A percentile compares a stretch with the other conserved stretches of the same genome.
Conservation (phyloP, 2,797 vertebrate genomes). For the Clangula hyemalis region DNA sequence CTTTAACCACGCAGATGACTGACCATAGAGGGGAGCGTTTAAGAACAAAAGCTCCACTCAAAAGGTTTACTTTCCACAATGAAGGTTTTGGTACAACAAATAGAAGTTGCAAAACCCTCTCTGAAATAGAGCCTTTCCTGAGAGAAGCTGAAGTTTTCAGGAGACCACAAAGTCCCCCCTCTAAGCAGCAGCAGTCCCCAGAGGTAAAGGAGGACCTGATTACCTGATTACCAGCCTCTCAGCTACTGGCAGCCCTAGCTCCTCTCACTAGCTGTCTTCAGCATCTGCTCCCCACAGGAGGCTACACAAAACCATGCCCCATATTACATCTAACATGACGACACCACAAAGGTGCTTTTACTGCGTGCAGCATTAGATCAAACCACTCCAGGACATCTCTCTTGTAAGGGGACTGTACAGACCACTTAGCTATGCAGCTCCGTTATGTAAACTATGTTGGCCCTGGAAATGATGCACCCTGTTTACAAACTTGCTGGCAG, state of each 20-base stretch:
- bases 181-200: neutral
- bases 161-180: neutral
- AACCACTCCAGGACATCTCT: neutral
- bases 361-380: neutral
- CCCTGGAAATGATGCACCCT: neutral
- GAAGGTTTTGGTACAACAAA: neutral
- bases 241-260: neutral
- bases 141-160: neutral
- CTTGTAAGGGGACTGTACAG: neutral
- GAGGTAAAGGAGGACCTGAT: neutral
- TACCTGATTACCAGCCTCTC: neutral
- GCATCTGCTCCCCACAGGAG: neutral
- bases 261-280: neutral
- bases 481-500: neutral
- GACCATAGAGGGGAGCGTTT: neutral
- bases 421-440: neutral
- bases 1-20: neutral
- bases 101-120: neutral
- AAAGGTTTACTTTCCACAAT: neutral
- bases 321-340: neutral
- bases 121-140: neutral
- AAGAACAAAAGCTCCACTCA: constrained; percentile 10
- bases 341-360: neutral
- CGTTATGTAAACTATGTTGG: neutral
- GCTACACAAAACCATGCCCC: neutral